Evolutionary conservation across 2,797 vertebrate genomes (phyloP), one percentile per base, ranked within the genome.

Genomic region (Sebastiscus tertius): DNA sequence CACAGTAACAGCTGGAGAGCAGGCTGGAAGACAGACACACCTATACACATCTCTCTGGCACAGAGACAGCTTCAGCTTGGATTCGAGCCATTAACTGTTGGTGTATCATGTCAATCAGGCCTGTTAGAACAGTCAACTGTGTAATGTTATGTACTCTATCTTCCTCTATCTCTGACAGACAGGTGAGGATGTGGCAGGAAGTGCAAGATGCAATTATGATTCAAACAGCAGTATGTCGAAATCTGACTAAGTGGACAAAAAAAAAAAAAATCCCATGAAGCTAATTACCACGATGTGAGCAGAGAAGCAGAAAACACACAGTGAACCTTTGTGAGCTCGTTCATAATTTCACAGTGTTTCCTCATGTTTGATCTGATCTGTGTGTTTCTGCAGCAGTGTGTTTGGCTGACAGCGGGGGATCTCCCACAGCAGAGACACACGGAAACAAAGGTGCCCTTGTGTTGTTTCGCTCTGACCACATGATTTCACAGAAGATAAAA

Each of bases 361-460:
- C 26, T 80, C 42, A 2, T 26, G 74, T 78, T 82, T 84, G 75
- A 87, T 84, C 26, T 49, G 62, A 72, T 39, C 12, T 69, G 71
- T 58, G 72, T 80, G 60, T 72, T n/a, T 54, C 49, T 83, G 81
- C 52, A 29, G 60, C 2, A 10, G 52, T 63, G 78, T 66, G 65
- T 80, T 78, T 80, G 83, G 77, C 83, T 84, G 80, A 79, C 84
- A 93, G 74, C 14, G n/a, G 90, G 92, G 89, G 84, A 86, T 90
- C 90, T 89, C 85, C 90, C 87, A 66, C 52, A 31, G 56, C 63
- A 81, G 39, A 84, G 73, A 87, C 75, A 65, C 33, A 42, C 60
- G 46, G 75, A 81, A 79, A 93, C 90, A 94, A 93, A 87, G 87
- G 73, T 85, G 75, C 60, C 66, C 77, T 93, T 94, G 91, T 92